Conservation (phyloP, 2,113 vertebrate species). For the Grantiella picta region DNA sequence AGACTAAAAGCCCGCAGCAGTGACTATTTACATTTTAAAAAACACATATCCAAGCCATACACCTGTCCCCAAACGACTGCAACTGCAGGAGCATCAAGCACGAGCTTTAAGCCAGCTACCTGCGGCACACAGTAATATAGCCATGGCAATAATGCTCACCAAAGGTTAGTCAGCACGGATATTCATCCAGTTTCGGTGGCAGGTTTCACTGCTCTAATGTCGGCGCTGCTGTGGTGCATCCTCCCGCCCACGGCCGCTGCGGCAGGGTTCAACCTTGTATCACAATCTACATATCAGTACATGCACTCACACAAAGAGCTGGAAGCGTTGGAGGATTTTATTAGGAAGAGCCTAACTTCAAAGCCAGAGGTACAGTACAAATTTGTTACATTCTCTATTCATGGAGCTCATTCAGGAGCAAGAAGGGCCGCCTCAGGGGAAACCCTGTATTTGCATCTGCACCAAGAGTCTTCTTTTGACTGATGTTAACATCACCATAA, state of each 20-base stretch:
- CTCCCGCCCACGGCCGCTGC: background rate
- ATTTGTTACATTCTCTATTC: conserved; percentile 51
- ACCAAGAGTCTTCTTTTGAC: background rate
- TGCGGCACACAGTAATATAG: background rate
- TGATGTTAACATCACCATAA: background rate
- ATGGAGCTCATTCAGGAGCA: conserved; percentile 34
- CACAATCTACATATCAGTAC: conserved; percentile 51
- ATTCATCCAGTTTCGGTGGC: background rate
- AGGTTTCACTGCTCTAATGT: background rate
- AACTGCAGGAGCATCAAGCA: background rate
- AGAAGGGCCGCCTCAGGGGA: conserved; percentile 23
- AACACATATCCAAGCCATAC: background rate
- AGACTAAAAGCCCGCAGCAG: background rate
- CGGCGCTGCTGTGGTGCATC: rapidly evolving
- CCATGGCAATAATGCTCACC: background rate
- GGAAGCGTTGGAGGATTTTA: conserved; percentile 53
- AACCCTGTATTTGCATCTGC: conserved; percentile 10
- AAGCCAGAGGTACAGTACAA: conserved; percentile 47
- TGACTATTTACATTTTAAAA: background rate
- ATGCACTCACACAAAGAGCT: conserved; percentile 20
- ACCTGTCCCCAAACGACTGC: background rate
- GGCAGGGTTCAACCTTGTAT: background rate
- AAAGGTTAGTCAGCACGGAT: background rate
- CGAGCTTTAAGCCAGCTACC: background rate
- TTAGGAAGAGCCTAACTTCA: conserved; percentile 47